phyloP scores from a whole-genome alignment of 30 jellyfish, hydroid and myxozoan species.

The Hydractinia symbiolongicarpus region DNA sequence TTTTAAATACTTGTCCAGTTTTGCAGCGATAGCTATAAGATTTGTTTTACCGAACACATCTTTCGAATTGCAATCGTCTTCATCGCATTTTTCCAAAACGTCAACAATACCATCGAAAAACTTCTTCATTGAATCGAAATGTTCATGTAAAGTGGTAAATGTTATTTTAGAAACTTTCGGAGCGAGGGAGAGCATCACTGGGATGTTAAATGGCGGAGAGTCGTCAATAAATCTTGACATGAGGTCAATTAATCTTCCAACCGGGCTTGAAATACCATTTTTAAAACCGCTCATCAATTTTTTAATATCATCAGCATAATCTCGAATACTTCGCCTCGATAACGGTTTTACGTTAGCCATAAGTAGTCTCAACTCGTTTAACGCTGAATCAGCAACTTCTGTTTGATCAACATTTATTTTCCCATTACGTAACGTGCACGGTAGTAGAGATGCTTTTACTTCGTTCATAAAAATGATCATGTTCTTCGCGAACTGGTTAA shows the following conservation, averaged over 20 bases:
- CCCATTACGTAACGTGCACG: conserved; percentile 21
- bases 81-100: conserved; percentile 42
- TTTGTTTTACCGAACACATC: conserved; percentile 63
- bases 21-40: conserved; percentile 42
- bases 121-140: conserved; percentile 37
- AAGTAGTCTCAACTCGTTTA: conserved; percentile 40
- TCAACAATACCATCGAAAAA: conserved; percentile 43
- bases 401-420: conserved; percentile 8
- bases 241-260: conserved; percentile 63
- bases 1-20: conserved; percentile 42
- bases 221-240: conserved; percentile 35
- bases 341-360: conserved; percentile 46
- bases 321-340: conserved; percentile 30
- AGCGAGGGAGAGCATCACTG: conserved; percentile 48
- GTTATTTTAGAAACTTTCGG: conserved; percentile 33
- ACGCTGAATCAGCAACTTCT: conserved; percentile 31
- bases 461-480: conserved; percentile 2
- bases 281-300: conserved; percentile 34
- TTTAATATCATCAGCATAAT: conserved; percentile 29
- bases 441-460: background rate
- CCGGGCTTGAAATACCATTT: conserved; percentile 55
- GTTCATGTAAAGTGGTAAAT: conserved; percentile 33
- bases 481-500: background rate
- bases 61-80: conserved; percentile 48
- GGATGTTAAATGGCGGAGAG: conserved; percentile 60